Conservation (phyloP, 2,888 invertebrate genomes). For the Halocaridina rubra region DNA sequence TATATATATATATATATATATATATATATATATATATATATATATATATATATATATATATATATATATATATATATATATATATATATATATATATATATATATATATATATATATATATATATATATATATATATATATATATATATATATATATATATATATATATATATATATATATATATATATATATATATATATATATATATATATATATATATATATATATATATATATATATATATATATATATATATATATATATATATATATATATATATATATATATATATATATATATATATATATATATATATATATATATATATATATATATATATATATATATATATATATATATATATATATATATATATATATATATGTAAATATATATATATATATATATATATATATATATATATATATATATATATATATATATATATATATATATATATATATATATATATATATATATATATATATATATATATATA, state of each 20-base stretch:
- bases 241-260: neutral
- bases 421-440: neutral
- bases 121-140: conserved; percentile 13
- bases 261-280: neutral
- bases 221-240: neutral
- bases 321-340: neutral
- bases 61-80: neutral
- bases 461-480: neutral
- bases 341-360: neutral
- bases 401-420: neutral
- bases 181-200: neutral
- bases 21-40: neutral
- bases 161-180: neutral
- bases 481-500: conserved; percentile 15
- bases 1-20: neutral
- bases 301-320: neutral
- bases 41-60: neutral
- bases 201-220: neutral
- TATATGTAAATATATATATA: neutral
- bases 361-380: neutral
- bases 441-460: neutral
- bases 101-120: conserved; percentile 14
- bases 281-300: neutral
- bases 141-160: conserved; percentile 16
- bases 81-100: conserved; percentile 13